Evolutionary conservation across 2,113 vertebrate species (phyloP).

Genomic region (Electrona antarctica): DNA sequence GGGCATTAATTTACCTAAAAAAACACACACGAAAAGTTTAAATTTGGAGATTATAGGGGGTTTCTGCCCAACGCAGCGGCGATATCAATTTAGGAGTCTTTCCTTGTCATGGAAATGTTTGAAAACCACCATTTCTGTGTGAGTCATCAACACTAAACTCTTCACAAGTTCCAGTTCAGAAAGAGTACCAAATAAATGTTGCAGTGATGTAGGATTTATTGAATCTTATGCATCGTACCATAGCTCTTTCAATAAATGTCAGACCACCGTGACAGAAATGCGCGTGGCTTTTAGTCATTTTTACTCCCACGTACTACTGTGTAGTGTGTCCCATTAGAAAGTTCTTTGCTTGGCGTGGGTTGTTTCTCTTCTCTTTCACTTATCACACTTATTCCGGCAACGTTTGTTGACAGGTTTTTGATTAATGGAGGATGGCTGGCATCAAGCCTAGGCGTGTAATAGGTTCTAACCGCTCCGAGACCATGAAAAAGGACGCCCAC

Average conservation of each 20-base stretch:
- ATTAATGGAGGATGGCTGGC: constrained; percentile 46
- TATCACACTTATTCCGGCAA: constrained; percentile 41
- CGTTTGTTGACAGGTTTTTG: constrained; percentile 42
- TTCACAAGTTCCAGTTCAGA: no score
- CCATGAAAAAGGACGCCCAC: constrained; percentile 40
- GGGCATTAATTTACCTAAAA: no score
- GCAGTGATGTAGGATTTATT: background rate
- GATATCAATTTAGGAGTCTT: no score
- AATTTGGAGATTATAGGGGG: no score
- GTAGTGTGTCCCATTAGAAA: constrained; percentile 44
- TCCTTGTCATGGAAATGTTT: no score
- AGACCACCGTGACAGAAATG: background rate
- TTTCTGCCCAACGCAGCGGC: no score
- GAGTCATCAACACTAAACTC: no score
- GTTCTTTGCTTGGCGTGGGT: background rate
- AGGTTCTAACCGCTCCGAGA: constrained; percentile 12
- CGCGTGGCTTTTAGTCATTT: constrained; percentile 9
- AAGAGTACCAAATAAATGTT: no score
- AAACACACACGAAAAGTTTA: no score
- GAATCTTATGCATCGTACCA: background rate
- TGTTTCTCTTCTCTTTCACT: constrained; percentile 28
- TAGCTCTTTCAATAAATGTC: constrained; percentile 22
- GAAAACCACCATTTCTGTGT: no score
- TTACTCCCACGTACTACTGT: constrained; percentile 14
- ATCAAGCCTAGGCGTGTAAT: constrained; percentile 35